Evolutionary conservation across 2,797 vertebrate genomes (phyloP).

Genomic region (Protosalanx chinensis): DNA sequence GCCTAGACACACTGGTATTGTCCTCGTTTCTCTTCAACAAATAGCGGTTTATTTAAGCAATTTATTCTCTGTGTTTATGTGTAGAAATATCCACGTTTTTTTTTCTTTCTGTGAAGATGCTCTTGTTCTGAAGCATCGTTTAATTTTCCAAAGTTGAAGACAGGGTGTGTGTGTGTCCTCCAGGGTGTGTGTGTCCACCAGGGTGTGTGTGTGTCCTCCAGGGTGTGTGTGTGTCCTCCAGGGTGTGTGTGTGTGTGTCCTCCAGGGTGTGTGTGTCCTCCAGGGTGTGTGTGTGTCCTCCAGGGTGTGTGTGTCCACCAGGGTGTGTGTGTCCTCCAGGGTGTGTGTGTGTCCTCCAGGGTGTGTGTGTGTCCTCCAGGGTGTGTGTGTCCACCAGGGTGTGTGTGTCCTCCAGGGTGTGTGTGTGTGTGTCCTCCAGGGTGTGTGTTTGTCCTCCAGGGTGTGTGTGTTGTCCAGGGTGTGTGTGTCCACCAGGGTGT

Average conservation of each 20-base stretch:
- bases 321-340: background rate
- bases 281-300: constrained; percentile 2
- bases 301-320: background rate
- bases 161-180: constrained; percentile 26
- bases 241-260: constrained; percentile 10
- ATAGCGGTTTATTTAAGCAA: constrained; percentile 60
- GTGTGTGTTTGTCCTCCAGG: constrained; percentile 12
- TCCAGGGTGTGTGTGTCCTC: background rate
- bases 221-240: no score
- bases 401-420: constrained; percentile 4
- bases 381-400: constrained; percentile 1
- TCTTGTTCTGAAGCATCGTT: constrained; percentile 50
- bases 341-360: background rate
- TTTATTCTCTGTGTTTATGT: constrained; percentile 40
- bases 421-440: background rate
- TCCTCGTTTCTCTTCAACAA: constrained; percentile 54
- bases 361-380: background rate
- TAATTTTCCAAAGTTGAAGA: constrained; percentile 50
- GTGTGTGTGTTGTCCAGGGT: no score
- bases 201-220: no score
- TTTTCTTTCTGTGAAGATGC: constrained; percentile 27
- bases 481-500: background rate
- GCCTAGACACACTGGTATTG: constrained; percentile 56
- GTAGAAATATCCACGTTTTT: constrained; percentile 47
- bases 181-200: no score